Conservation (phyloP, 1,140 invertebrate species). For the Augochlora pura region DNA sequence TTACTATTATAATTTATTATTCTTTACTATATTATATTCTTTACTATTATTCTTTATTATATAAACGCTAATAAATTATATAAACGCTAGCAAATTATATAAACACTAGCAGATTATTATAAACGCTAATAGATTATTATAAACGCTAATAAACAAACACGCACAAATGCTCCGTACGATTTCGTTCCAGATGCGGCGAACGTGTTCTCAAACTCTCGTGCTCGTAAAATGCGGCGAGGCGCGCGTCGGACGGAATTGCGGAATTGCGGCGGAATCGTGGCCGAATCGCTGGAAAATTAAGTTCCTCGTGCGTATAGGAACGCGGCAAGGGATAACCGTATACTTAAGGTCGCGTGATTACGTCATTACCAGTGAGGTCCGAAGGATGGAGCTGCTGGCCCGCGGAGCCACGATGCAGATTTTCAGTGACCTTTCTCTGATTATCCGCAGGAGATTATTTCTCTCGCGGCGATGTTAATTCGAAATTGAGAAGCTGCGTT, state of each 20-base stretch:
- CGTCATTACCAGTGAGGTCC: conserved; percentile 51
- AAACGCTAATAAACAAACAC: no score
- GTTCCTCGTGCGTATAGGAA: conserved; percentile 21
- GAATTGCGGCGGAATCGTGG: background rate
- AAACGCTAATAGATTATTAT: no score
- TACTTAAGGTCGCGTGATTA: conserved; percentile 41
- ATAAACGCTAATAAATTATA: no score
- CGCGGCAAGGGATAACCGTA: background rate
- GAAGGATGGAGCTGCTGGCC: background rate
- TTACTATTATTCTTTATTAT: no score
- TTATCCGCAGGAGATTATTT: conserved; percentile 32
- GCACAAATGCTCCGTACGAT: no score
- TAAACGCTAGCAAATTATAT: no score
- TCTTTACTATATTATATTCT: no score
- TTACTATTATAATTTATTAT: no score
- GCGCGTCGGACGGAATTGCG: background rate
- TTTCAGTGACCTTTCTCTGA: conserved; percentile 40
- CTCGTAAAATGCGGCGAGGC: background rate
- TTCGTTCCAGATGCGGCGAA: no score
- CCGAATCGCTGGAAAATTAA: conserved; percentile 7
- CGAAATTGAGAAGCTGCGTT: background rate
- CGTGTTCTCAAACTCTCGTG: background rate
- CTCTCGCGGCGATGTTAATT: background rate
- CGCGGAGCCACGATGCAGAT: conserved; percentile 25
- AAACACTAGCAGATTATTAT: no score